Conservation (phyloP, 2,113 vertebrate genomes). For the Poeciliopsis retropinna region DNA sequence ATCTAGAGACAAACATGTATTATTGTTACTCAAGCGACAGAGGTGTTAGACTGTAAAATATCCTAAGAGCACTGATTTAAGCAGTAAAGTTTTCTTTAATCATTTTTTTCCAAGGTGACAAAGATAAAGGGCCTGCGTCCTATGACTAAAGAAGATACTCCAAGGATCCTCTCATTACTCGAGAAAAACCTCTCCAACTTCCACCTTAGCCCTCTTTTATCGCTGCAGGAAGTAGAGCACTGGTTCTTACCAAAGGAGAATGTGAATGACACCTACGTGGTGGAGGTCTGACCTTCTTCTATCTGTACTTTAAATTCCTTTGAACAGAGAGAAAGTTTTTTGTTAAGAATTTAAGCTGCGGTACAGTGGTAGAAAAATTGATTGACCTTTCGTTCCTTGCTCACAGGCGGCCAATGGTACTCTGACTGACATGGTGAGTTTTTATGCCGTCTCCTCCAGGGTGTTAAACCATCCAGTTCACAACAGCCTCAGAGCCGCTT, state of each 20-base stretch:
- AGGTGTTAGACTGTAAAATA: background rate
- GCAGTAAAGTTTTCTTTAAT: background rate
- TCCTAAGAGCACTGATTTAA: background rate
- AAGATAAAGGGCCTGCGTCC: conserved; percentile 86
- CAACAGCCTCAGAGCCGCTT: conserved; percentile 89
- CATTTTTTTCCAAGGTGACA: conserved; percentile 73
- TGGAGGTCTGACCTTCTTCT: conserved; percentile 84
- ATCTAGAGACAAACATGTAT: conserved; percentile 16
- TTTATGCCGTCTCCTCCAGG: conserved; percentile 86
- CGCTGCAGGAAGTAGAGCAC: conserved; percentile 88
- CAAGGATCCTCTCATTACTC: conserved; percentile 82
- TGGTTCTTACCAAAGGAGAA: conserved; percentile 91
- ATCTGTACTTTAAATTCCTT: conserved; percentile 1
- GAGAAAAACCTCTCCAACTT: conserved; percentile 84
- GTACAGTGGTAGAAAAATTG: background rate
- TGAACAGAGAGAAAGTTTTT: background rate
- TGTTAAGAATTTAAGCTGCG: background rate
- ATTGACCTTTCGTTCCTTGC: conserved; percentile 4
- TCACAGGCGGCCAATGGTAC: conserved; percentile 80
- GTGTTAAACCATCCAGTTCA: conserved; percentile 93
- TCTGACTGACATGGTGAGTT: conserved; percentile 92
- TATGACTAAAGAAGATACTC: conserved; percentile 86
- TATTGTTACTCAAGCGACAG: background rate
- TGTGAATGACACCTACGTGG: conserved; percentile 92
- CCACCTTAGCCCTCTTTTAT: conserved; percentile 84